These are phyloP conservation scores for Drosophila sproati DNA, from an alignment of 1,140 invertebrate species.

Conservation along the genomic window DNA sequence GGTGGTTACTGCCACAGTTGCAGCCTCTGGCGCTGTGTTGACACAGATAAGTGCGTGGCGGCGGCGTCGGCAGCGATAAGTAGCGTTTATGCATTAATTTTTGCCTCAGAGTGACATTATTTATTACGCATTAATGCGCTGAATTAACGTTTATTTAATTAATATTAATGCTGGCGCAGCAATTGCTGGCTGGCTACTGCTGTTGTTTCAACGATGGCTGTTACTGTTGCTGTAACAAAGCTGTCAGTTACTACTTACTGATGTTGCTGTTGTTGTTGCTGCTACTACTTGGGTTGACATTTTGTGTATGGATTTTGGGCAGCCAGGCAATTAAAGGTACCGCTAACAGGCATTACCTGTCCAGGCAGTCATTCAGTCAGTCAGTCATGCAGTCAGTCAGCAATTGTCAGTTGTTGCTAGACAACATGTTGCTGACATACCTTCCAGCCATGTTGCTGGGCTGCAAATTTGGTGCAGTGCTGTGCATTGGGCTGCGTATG, in stretches of 20 bases:
- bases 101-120: constrained; percentile 79
- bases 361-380: constrained; percentile 40
- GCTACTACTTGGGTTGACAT: constrained; percentile 30
- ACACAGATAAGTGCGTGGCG: constrained; percentile 80
- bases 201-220: neutral
- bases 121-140: constrained; percentile 82
- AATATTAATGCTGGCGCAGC: constrained; percentile 76
- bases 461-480: constrained; percentile 49
- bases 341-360: constrained; percentile 51
- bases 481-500: constrained; percentile 22
- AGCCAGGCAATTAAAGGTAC: constrained; percentile 59
- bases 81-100: constrained; percentile 84
- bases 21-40: constrained; percentile 67
- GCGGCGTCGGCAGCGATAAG: constrained; percentile 71
- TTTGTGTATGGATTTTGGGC: constrained; percentile 51
- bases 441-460: constrained; percentile 37
- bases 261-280: constrained; percentile 23
- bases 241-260: constrained; percentile 41
- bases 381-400: constrained; percentile 26
- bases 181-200: constrained; percentile 30
- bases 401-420: constrained; percentile 52
- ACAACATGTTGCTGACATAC: constrained; percentile 58
- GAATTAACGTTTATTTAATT: constrained; percentile 84
- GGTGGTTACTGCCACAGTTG: constrained; percentile 29
- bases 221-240: constrained; percentile 29